Evolutionary conservation across 2,113 vertebrate species (phyloP).

Genomic region (Lathamus discolor): DNA sequence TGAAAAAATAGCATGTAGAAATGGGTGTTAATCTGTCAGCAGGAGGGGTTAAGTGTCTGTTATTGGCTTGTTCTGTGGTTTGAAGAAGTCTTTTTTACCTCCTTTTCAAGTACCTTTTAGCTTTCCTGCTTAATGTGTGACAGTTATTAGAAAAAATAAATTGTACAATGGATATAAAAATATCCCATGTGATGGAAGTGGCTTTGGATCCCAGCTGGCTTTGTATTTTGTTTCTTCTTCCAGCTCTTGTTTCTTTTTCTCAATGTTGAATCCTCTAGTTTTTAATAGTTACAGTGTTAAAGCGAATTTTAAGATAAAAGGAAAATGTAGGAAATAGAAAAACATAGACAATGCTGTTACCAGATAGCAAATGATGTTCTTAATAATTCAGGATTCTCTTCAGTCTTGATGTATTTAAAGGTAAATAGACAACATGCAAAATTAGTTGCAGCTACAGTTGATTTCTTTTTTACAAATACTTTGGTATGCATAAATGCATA

Average conservation of each 20-base stretch:
- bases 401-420: not conserved
- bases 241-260: not conserved
- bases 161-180: not conserved
- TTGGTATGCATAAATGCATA: slow-evolving; percentile 1
- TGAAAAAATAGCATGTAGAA: not conserved
- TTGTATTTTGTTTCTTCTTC: not conserved
- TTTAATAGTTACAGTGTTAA: not conserved
- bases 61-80: not conserved
- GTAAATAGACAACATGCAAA: not conserved
- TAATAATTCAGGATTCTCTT: not conserved
- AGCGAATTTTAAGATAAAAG: not conserved
- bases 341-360: not conserved
- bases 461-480: slow-evolving; percentile 13
- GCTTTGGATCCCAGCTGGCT: not conserved
- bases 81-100: not conserved
- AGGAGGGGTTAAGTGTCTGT: rapidly evolving
- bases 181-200: not conserved
- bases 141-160: not conserved
- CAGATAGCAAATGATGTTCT: not conserved
- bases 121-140: not conserved
- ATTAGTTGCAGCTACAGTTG: not conserved
- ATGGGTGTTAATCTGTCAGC: not conserved
- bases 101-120: not conserved
- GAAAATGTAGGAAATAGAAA: not conserved
- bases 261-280: not conserved